Evolutionary conservation across 2,888 invertebrate species (phyloP), one percentile per base, ranked within the genome.

Genomic region (Pammene aurita): DNA sequence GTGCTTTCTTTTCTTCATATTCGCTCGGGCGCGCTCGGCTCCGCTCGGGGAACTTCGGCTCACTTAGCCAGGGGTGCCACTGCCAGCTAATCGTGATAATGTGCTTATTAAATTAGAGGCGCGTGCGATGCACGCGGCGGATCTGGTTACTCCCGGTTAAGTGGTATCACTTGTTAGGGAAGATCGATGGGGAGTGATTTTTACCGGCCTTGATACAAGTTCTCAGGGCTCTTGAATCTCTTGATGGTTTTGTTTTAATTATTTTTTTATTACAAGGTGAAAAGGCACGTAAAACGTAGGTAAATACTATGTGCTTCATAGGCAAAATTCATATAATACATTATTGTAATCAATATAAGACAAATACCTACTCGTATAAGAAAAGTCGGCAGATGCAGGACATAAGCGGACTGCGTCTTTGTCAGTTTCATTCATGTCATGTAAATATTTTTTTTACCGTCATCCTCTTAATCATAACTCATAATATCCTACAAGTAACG

Each of bases 81-180:
- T 60, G 60, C 58, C 79, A 84, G 86, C 88, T 92, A 92, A 92
- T 92, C 92, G 91, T 80, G 89, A 89, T 92, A 92, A 92, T 92
- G 92, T 92, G 92, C 92, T 92, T 92, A 92, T 92, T 92, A 87
- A 92, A 91, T 92, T 92, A 92, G 83, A 76, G 88, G 88, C 87
- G 89, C 91, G 91, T 90, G 92, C 89, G 90, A 78, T 85, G 79
- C 86, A 85, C 84, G 85, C 83, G 83, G 77, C 83, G 73, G 74
- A 77, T 83, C 80, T 76, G 78, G 79, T 84, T 85, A 82, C 87
- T 83, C 14, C 54, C 69, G 65, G 78, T 79, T 79, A 81, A 82
- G 82, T 82, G 84, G 81, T 78, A 78, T 77, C 78, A 76, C 78
- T 84, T 77, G 83, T 83, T 83, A 78, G 78, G 77, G 84, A 68